Base-by-base conservation (phyloP, 2,888 invertebrate genomes). In the Scrobipalpa atriplicella region DNA sequence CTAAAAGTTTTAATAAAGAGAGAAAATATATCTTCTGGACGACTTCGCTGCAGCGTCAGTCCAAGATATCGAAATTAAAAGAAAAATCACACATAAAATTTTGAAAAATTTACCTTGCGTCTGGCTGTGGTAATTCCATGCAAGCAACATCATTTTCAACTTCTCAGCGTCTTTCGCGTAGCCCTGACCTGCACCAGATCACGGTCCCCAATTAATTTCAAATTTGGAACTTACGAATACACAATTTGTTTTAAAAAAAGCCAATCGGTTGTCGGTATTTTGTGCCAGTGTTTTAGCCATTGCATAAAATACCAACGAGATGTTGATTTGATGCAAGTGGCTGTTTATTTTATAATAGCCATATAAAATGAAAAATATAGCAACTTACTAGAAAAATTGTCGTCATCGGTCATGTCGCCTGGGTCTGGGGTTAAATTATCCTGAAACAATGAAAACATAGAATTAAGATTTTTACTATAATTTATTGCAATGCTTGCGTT, bases 81-180 rank as follows among this genome's bases (percentile, higher is more conserved):
- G 9, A 60, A 61, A 16, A 8, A 13, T 19, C 61, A 61, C 60
- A 60, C 60, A 39, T 38, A 63, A 63, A 63, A 51, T 36, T 16
- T 51, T 43, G 8, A 11, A 38, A 52, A 21, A n/a, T 63, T 93
- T 94, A 94, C 94, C 94, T 94, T 94, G 95, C 80, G 93, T 91
- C 86, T 96, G 96, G 93, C 95, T 95, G 93, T 96, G 96, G 93
- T 96, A 96, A 94, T 96, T 96, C 96, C 96, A 97, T 84, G 96
- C 96, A 86, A 96, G 94, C 91, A 97, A 94, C 96, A 97, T 96
- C 93, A 96, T 94, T 94, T 96, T 96, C 93, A 97, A 94, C 94
- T 96, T 96, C 94, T 97, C 96, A 81, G 96, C 96, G 88, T 97
- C 96, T 95, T 96, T 96, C 95, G 95, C 94, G 93, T 86, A 84